phyloP scores from a whole-genome alignment of 35 echinoderm and acorn worm species.

The Amphiura filiformis region DNA sequence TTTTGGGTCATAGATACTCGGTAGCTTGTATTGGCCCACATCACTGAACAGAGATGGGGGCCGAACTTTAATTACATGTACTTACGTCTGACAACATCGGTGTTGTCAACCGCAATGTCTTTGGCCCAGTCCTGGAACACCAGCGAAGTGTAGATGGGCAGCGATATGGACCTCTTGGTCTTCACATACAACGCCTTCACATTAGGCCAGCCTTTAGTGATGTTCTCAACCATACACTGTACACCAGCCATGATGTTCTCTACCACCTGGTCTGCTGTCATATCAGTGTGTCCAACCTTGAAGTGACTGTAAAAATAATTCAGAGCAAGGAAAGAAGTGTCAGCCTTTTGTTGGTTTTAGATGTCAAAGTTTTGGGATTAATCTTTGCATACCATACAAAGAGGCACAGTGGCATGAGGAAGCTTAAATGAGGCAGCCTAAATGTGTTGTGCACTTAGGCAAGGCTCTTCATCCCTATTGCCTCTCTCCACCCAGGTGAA shows the following conservation, averaged over 20 bases:
- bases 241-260: conserved; percentile 73
- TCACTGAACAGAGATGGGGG: too few species aligned
- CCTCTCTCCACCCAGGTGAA: too few species aligned
- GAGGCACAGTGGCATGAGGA: too few species aligned
- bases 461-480: too few species aligned
- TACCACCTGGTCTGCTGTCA: conserved; percentile 42
- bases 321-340: neutral
- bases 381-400: neutral
- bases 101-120: conserved; percentile 5
- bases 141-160: conserved; percentile 70
- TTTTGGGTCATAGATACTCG: too few species aligned
- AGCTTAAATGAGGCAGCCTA: too few species aligned
- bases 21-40: too few species aligned
- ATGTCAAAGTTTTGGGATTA: neutral
- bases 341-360: neutral
- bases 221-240: conserved; percentile 8
- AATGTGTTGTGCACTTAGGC: too few species aligned
- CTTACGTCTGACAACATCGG: conserved; percentile 37
- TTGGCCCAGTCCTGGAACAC: conserved; percentile 36
- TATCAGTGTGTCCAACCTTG: conserved; percentile 46
- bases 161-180: conserved; percentile 65
- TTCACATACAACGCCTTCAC: conserved; percentile 70
- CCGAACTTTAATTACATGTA: too few species aligned
- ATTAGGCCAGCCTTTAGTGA: conserved; percentile 70
- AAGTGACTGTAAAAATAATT: conserved; percentile 29